Percentiles rank a stretch among this genome's conserved stretches.
These are phyloP conservation scores for Uria aalge DNA, from an alignment of 2,113 vertebrate genomes.

Conservation along the genomic window DNA sequence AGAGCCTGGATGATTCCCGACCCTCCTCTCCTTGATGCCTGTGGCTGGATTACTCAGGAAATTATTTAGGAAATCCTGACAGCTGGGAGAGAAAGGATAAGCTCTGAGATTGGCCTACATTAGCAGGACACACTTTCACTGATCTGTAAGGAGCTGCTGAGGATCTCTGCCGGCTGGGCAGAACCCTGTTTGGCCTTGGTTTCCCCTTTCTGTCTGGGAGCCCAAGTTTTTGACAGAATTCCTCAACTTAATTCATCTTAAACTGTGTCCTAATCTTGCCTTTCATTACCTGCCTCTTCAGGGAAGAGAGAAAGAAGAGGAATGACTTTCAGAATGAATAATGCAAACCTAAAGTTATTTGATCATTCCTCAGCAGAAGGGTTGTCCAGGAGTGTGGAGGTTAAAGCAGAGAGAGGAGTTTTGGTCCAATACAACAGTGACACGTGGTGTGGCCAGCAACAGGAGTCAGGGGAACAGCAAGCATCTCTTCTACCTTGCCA, in stretches of 20 bases:
- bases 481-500: background rate
- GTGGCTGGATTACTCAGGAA: slow-evolving; percentile 43
- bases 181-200: background rate
- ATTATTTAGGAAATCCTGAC: slow-evolving; percentile 50
- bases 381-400: background rate
- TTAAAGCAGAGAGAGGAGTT: background rate
- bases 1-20: background rate
- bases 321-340: background rate
- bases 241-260: background rate
- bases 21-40: slow-evolving; percentile 17
- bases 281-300: background rate
- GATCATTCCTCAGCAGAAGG: background rate
- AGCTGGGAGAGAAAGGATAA: slow-evolving; percentile 63
- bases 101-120: slow-evolving; percentile 23
- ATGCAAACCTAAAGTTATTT: background rate
- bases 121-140: slow-evolving; percentile 50
- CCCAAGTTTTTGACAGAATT: background rate
- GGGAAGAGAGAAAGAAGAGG: background rate
- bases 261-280: background rate
- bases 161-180: background rate
- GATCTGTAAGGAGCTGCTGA: background rate
- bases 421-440: background rate
- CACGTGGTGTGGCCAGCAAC: background rate
- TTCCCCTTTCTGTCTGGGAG: background rate
- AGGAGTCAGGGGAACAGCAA: background rate